These are phyloP conservation scores for Copidosoma floridanum DNA, from an alignment of 1,140 invertebrate genomes.

Conservation along the genomic window DNA sequence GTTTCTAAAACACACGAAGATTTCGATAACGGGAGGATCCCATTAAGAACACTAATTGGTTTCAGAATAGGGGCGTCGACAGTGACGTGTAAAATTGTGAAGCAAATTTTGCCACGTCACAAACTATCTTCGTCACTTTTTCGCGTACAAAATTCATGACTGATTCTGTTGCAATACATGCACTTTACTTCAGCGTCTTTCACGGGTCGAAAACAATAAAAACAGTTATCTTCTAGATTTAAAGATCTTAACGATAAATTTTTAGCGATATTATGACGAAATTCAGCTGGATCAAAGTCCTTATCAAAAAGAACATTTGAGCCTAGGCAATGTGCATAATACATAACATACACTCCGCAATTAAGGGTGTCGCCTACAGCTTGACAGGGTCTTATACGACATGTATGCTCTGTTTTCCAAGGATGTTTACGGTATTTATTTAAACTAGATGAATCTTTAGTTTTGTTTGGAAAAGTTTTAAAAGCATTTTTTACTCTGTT, in stretches of 20 bases:
- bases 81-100: too few species aligned
- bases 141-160: background rate
- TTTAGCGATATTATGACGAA: background rate
- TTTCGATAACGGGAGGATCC: too few species aligned
- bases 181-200: background rate
- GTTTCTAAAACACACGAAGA: too few species aligned
- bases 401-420: background rate
- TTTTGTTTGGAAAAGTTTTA: background rate
- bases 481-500: conserved; percentile 1
- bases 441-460: background rate
- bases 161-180: background rate
- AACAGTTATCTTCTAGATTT: background rate
- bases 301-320: background rate
- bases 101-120: too few species aligned
- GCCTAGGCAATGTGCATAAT: background rate
- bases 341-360: background rate
- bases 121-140: background rate
- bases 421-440: too few species aligned
- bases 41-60: too few species aligned
- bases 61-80: too few species aligned
- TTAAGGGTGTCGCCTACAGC: background rate
- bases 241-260: background rate
- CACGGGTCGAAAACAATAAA: background rate
- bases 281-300: background rate
- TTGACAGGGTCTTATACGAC: background rate